Evolutionary conservation across 2,888 invertebrate species (phyloP).

Genomic region (Abscondita cerata): DNA sequence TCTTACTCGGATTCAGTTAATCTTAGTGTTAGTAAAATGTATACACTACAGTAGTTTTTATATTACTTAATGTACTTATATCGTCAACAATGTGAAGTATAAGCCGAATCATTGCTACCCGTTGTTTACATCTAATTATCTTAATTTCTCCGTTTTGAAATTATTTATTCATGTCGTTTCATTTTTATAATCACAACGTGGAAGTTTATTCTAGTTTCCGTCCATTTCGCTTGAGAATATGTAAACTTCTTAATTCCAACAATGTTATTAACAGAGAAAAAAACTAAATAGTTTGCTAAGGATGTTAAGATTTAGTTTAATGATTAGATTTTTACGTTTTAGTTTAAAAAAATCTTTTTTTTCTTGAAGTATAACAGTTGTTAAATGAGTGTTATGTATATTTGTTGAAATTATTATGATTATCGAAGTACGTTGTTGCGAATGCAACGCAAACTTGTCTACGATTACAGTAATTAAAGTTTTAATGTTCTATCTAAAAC

Average conservation of each 20-base stretch:
- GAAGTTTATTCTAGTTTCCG: constrained; percentile 28
- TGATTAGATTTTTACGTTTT: constrained; percentile 2
- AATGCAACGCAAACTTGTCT: not conserved
- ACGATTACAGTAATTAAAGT: constrained; percentile 20
- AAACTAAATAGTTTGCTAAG: constrained; percentile 2
- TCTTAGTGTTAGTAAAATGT: constrained; percentile 6
- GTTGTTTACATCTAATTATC: not conserved
- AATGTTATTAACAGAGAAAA: not conserved
- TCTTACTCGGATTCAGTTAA: not conserved
- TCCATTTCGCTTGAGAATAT: constrained; percentile 25
- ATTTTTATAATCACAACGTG: constrained; percentile 13
- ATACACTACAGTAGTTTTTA: constrained; percentile 11
- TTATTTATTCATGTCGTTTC: not conserved
- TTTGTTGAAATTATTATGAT: constrained; percentile 18
- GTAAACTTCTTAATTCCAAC: constrained; percentile 1
- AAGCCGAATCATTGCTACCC: not conserved
- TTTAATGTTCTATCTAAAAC: constrained; percentile 24
- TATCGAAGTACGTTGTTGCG: not conserved
- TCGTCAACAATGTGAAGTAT: not conserved
- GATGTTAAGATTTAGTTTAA: not conserved
- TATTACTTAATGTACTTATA: constrained; percentile 28
- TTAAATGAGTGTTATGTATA: constrained; percentile 21
- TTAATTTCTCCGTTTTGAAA: no score
- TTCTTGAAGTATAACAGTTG: constrained; percentile 15
- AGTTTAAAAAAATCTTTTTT: constrained; percentile 11